phyloP scores from a whole-genome alignment of 2,888 invertebrate species.

The Peribatodes rhomboidaria region DNA sequence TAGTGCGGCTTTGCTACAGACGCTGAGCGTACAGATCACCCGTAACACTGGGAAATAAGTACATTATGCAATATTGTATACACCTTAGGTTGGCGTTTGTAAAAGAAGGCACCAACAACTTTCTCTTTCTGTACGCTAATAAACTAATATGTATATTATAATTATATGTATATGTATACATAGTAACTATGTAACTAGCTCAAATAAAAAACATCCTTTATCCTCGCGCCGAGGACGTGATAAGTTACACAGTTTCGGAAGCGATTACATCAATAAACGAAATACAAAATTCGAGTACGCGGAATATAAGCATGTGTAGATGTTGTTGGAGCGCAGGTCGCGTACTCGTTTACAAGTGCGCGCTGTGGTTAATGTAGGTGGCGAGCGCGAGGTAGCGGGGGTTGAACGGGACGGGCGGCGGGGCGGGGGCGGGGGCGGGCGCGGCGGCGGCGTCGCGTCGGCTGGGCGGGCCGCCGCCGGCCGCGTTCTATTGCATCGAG shows the following conservation, averaged over 20 bases:
- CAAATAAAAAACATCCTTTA: not conserved
- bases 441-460: slow-evolving; percentile 61
- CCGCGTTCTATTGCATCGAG: slow-evolving; percentile 89
- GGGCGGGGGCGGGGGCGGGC: slow-evolving; percentile 44
- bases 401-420: slow-evolving; percentile 43
- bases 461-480: slow-evolving; percentile 70
- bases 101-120: slow-evolving; percentile 41
- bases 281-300: not conserved
- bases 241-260: not conserved
- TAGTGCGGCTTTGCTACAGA: slow-evolving; percentile 2
- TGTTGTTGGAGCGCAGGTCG: not conserved
- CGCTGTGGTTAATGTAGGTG: slow-evolving; percentile 58
- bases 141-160: slow-evolving; percentile 11
- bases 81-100: slow-evolving; percentile 14
- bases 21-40: not conserved
- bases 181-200: not conserved
- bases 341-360: not conserved
- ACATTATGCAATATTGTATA: slow-evolving; percentile 16
- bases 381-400: slow-evolving; percentile 56
- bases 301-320: not conserved
- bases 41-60: slow-evolving; percentile 9
- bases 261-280: not conserved
- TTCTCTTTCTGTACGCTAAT: slow-evolving; percentile 50
- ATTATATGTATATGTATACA: too few species aligned
- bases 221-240: not conserved